Evolutionary conservation across 2,888 invertebrate genomes (phyloP), one percentile per base, ranked within the genome.

Genomic region (Andrena chrysosceles): DNA sequence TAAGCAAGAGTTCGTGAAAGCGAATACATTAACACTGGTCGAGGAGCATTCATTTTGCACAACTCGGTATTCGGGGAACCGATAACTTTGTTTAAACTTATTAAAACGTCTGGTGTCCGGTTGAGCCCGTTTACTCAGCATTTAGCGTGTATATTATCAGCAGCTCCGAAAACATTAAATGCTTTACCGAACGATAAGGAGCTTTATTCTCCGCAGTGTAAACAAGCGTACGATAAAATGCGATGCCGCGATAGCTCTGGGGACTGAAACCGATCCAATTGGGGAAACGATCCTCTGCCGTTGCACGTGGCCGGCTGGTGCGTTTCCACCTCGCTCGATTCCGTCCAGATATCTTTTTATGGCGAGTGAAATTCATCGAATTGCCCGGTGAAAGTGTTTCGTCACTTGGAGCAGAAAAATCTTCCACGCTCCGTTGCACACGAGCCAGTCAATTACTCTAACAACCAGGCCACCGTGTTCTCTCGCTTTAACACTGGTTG

Each of bases 301-400:
- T n/a, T 31, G 59, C 49, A 33, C 54, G 63, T n/a, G 60, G 67
- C 23, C 29, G 49, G 23, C 4, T 4, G 42, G 42, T 1, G 2
- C 42, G 42, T 33, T 52, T 62, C 42, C 33, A 60, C 69, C 23
- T 66, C 54, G 13, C 42, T 54, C 49, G 10, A 81, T 60, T 66
- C 74, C 79, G 48, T 42, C 62, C 31, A 8, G 59, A 3, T 56
- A 33, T 54, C 60, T 23, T 59, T 67, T 77, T 81, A 60, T 52
- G 52, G 29, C 54, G 42, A 6, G 71, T 70, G 73, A 80, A 82
- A 67, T 79, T 68, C 74, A 16, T 74, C 31, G 80, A 79, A 72
- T 48, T 26, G 54, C 31, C 42, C 60, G 70, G 81, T 83, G 87
- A 87, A 87, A 87, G 82, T 72, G 74, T 77, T 76, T 56, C 66